phyloP scores from a whole-genome alignment of 2,113 vertebrate species.

The Chroicocephalus ridibundus region DNA sequence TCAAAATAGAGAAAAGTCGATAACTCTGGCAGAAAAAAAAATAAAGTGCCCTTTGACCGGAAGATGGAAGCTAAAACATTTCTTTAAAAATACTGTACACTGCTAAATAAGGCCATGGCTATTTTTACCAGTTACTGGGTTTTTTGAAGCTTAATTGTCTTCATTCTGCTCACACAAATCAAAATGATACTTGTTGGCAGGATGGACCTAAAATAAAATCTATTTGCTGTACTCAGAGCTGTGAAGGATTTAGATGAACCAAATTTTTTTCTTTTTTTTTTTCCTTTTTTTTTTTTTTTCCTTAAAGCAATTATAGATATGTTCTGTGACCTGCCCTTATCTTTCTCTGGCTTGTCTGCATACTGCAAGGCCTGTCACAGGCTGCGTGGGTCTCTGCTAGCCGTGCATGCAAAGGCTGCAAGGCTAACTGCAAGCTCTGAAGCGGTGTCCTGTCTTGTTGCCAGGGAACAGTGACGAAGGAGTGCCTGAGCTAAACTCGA shows the following conservation, averaged over 20 bases:
- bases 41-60: background rate
- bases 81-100: background rate
- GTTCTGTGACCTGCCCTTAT: background rate
- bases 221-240: background rate
- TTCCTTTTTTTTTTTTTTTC: background rate
- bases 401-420: background rate
- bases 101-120: background rate
- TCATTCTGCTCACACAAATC: background rate
- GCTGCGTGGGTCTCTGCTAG: background rate
- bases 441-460: background rate
- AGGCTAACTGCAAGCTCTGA: background rate
- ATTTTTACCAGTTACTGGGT: background rate
- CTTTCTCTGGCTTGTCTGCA: background rate
- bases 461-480: background rate
- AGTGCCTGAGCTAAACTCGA: background rate
- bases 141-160: constrained; percentile 18
- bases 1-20: background rate
- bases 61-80: background rate
- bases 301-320: background rate
- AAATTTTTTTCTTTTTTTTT: background rate
- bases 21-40: background rate
- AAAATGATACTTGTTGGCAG: constrained; percentile 17
- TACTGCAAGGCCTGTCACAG: background rate
- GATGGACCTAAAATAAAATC: constrained; percentile 10
- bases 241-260: constrained; percentile 1